Evolutionary conservation across 1,140 invertebrate species (phyloP), one percentile per base, ranked within the genome.

Genomic region (Holcopasites calliopsidis): DNA sequence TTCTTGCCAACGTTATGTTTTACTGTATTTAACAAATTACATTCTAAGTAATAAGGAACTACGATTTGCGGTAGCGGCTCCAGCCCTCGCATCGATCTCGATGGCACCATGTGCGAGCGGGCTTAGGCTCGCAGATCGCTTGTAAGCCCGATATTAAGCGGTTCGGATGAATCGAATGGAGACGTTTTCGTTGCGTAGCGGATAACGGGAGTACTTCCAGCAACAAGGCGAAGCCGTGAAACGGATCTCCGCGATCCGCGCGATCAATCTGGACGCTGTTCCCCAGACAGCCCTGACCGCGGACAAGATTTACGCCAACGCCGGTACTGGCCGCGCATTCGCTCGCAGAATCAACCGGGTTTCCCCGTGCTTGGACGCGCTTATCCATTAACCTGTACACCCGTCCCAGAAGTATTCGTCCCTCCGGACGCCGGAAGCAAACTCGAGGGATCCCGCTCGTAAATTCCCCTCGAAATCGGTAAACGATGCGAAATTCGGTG

Each of bases 391-490:
- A 18, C 33, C 21, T 3, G 42, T 7, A 8, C 16, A 3, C n/a
- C n/a, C n/a, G 10, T 1, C 21, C 16, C 21, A 38, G 57, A 62
- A 61, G 57, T 62, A 71, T 71, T 62, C 47, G 18, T 52, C 58
- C 44, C 44, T 21, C 57, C 28, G 28, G 44, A 50, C 26, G 35
- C 23, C 57, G 40, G 31, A 49, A 49, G 40, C 40, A 47, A 21
- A 61, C 55, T 21, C 42, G 21, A n/a, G 21, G n/a, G 35, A 62
- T 64, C 33, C 35, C 0, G 47, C 10, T 33, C 69, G 58, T 72
- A 62, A 72, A 72, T 72, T 72, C 38, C 31, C 58, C 6, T 1
- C 3, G 31, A n/a, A 72, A 64, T 72, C 69, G 44, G 52, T 28
- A 18, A 61, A 71, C 52, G 28, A 8, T 33, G 4, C 28, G n/a